A percentile compares a stretch with the other conserved stretches of the same genome.
Evolutionary conservation across 2,113 vertebrate genomes (phyloP).

Genomic region (Hypomesus transpacificus): DNA sequence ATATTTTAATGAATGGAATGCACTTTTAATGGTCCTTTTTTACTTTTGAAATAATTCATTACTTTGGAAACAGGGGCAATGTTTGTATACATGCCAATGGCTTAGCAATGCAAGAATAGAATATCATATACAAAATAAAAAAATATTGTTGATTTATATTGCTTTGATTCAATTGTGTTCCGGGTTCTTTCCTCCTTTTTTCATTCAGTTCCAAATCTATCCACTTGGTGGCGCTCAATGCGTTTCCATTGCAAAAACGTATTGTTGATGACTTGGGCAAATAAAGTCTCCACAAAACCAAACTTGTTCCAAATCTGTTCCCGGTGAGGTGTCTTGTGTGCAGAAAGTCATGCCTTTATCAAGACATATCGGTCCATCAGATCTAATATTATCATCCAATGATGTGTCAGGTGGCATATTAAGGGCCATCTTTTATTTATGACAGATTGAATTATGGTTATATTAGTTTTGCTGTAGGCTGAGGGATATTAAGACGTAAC

Average conservation of each 20-base stretch:
- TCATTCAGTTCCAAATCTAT: conserved; percentile 11
- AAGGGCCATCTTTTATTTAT: conserved; percentile 77
- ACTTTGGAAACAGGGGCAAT: conserved; percentile 46
- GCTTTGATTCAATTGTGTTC: conserved; percentile 17
- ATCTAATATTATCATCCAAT: conserved; percentile 45
- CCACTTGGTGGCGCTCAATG: conserved; percentile 55
- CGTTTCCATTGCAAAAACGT: conserved; percentile 17
- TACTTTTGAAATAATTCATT: conserved; percentile 67
- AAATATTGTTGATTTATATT: conserved; percentile 12
- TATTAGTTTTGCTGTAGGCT: conserved; percentile 79
- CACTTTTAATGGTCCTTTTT: conserved; percentile 55
- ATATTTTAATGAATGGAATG: conserved; percentile 69
- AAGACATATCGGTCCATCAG: conserved; percentile 48
- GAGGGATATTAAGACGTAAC: conserved; percentile 70
- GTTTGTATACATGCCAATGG: conserved; percentile 80
- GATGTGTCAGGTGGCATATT: conserved; percentile 64
- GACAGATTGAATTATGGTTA: conserved; percentile 73
- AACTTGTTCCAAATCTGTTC: conserved; percentile 35
- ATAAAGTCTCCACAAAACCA: conserved; percentile 13
- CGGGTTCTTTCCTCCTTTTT: neutral
- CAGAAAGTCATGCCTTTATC: conserved; percentile 30
- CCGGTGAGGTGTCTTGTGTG: conserved; percentile 22
- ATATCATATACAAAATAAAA: conserved; percentile 52
- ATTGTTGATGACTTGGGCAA: conserved; percentile 22
- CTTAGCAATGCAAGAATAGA: conserved; percentile 56